A percentile compares a stretch with the other conserved stretches of the same genome.
These are phyloP conservation scores for Scelioninae gen. 1 DNA, from an alignment of 2,888 invertebrate species.

Conservation along the genomic window DNA sequence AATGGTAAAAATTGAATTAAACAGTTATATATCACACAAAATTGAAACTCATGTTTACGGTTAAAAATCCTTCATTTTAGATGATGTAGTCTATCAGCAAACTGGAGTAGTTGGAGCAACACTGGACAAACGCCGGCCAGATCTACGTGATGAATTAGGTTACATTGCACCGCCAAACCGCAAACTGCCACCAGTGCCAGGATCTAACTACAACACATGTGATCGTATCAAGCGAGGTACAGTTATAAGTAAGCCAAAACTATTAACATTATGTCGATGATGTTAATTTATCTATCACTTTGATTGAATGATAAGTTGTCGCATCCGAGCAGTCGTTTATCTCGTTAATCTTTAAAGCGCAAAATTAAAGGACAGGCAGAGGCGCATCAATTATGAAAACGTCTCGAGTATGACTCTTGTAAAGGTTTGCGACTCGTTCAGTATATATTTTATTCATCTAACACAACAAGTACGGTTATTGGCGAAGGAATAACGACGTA, in stretches of 20 bases:
- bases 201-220: constrained; percentile 95
- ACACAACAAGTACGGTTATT: constrained; percentile 42
- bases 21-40: too few relatives aligned
- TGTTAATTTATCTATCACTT: constrained; percentile 64
- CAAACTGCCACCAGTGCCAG: constrained; percentile 95
- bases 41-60: background rate
- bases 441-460: constrained; percentile 40
- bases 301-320: constrained; percentile 78
- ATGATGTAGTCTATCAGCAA: constrained; percentile 96
- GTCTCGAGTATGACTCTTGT: constrained; percentile 45
- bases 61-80: constrained; percentile 84
- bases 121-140: constrained; percentile 92
- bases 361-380: constrained; percentile 61
- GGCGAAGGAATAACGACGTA: constrained; percentile 24
- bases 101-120: constrained; percentile 90
- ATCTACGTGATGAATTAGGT: constrained; percentile 94
- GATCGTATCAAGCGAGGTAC: constrained; percentile 97
- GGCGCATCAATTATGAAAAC: constrained; percentile 42
- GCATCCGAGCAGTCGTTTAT: constrained; percentile 81
- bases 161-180: constrained; percentile 97
- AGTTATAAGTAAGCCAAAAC: constrained; percentile 92
- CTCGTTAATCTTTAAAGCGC: constrained; percentile 39
- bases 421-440: constrained; percentile 65
- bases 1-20: too few relatives aligned
- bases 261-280: constrained; percentile 79